Conservation (phyloP, 2,888 invertebrate genomes). For the Hemistola chrysoprasaria region DNA sequence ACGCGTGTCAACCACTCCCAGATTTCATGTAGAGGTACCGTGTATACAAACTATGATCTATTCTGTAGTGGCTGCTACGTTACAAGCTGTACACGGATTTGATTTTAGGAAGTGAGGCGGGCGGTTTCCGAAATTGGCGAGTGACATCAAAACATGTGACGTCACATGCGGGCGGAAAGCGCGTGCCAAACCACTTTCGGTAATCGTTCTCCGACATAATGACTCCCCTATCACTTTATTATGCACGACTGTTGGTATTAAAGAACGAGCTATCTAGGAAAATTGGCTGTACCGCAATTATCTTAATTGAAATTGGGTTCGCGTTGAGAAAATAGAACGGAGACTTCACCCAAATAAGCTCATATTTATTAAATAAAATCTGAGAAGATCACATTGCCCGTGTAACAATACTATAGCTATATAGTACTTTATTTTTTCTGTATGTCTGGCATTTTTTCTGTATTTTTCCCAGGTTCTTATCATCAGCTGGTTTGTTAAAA, state of each 20-base stretch:
- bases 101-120: conserved; percentile 46
- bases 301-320: conserved; percentile 25
- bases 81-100: conserved; percentile 43
- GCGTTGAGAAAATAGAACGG: conserved; percentile 17
- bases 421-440: too few species aligned
- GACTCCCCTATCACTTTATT: conserved; percentile 55
- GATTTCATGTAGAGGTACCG: conserved; percentile 3
- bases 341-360: conserved; percentile 22
- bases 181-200: conserved; percentile 63
- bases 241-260: conserved; percentile 29
- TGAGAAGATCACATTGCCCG: conserved; percentile 19
- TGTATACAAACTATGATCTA: conserved; percentile 4
- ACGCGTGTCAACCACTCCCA: conserved; percentile 16
- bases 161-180: conserved; percentile 60
- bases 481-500: too few species aligned
- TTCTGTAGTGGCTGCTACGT: conserved; percentile 13
- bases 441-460: too few species aligned
- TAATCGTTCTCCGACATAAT: conserved; percentile 61
- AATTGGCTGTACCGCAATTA: conserved; percentile 23
- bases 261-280: conserved; percentile 21
- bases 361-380: conserved; percentile 21
- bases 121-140: conserved; percentile 34
- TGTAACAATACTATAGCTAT: too few species aligned
- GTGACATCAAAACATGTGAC: conserved; percentile 46
- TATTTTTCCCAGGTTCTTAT: too few species aligned